These are phyloP conservation scores for Acanthurus lineatus DNA, from an alignment of 2,797 vertebrate genomes.

Conservation along the genomic window DNA sequence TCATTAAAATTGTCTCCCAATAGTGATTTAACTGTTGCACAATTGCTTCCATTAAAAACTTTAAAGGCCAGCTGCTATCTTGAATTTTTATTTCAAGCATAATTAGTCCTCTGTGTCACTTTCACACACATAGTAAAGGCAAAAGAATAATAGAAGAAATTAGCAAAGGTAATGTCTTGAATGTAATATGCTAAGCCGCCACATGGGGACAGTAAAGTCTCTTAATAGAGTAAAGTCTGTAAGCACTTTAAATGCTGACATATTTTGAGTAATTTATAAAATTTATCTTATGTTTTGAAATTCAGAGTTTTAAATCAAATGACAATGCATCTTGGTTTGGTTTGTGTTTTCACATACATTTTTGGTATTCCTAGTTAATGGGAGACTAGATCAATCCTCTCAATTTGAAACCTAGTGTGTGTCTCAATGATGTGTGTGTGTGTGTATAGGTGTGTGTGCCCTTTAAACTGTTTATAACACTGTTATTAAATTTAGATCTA, in stretches of 20 bases:
- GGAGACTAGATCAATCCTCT: not conserved
- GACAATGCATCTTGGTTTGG: not conserved
- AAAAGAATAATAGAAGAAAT: not conserved
- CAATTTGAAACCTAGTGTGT: not conserved
- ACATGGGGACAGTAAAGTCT: slow-evolving; percentile 61
- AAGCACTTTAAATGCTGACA: not conserved
- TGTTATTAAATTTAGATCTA: not conserved
- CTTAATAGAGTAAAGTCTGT: not conserved
- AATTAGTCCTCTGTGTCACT: not conserved
- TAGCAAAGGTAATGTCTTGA: not conserved
- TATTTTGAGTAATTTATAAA: not conserved
- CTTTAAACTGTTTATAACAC: not conserved
- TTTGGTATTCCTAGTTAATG: not conserved
- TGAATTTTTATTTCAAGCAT: not conserved
- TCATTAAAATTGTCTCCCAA: too few relatives aligned
- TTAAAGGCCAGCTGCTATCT: not conserved
- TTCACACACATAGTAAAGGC: not conserved
- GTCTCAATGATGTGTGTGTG: not conserved
- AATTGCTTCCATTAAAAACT: not conserved
- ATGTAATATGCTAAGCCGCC: slow-evolving; percentile 30
- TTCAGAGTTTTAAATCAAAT: not conserved
- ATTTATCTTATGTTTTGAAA: not conserved
- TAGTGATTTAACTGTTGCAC: not conserved
- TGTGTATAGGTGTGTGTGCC: not conserved
- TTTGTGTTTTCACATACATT: not conserved